These are phyloP conservation scores for Drosophila elegans DNA, from an alignment of 1,140 invertebrate species.

Conservation along the genomic window DNA sequence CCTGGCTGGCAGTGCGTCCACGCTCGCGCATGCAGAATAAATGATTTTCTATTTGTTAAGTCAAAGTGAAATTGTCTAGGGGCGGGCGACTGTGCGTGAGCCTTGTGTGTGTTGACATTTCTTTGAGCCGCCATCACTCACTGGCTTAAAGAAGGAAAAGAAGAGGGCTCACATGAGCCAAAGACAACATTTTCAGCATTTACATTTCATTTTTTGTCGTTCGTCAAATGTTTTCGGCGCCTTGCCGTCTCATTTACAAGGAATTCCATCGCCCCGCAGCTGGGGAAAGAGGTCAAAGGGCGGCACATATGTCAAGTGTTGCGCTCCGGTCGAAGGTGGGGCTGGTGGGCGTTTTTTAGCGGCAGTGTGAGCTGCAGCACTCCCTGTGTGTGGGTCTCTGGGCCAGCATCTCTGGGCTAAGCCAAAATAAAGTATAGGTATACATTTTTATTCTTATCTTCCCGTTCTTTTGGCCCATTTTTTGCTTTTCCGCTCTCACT, in stretches of 20 bases:
- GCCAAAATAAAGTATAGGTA: slow-evolving; percentile 46
- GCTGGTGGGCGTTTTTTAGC: neutral
- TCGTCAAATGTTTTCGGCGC: slow-evolving; percentile 61
- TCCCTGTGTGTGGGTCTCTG: slow-evolving; percentile 36
- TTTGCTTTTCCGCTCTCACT: slow-evolving; percentile 64
- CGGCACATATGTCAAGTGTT: slow-evolving; percentile 80
- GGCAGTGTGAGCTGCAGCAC: slow-evolving; percentile 7
- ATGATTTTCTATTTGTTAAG: slow-evolving; percentile 83
- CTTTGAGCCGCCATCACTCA: slow-evolving; percentile 79
- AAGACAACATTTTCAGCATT: slow-evolving; percentile 69
- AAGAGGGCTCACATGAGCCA: slow-evolving; percentile 39
- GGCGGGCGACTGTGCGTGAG: slow-evolving; percentile 48
- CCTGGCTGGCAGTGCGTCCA: slow-evolving; percentile 40
- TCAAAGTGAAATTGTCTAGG: slow-evolving; percentile 75
- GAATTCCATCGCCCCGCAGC: slow-evolving; percentile 16
- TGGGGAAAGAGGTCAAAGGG: slow-evolving; percentile 76
- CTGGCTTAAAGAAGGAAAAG: slow-evolving; percentile 38
- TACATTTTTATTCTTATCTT: slow-evolving; percentile 81
- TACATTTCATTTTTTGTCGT: slow-evolving; percentile 69
- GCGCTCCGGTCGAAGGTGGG: slow-evolving; percentile 30
- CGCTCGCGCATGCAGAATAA: slow-evolving; percentile 74
- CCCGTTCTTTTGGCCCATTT: slow-evolving; percentile 35
- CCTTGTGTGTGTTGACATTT: slow-evolving; percentile 75
- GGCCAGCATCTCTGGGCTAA: slow-evolving; percentile 45
- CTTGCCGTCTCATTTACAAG: slow-evolving; percentile 65